Evolutionary conservation across 2,113 vertebrate genomes (phyloP), one percentile per base, ranked within the genome.

Genomic region (Diadophis punctatus): DNA sequence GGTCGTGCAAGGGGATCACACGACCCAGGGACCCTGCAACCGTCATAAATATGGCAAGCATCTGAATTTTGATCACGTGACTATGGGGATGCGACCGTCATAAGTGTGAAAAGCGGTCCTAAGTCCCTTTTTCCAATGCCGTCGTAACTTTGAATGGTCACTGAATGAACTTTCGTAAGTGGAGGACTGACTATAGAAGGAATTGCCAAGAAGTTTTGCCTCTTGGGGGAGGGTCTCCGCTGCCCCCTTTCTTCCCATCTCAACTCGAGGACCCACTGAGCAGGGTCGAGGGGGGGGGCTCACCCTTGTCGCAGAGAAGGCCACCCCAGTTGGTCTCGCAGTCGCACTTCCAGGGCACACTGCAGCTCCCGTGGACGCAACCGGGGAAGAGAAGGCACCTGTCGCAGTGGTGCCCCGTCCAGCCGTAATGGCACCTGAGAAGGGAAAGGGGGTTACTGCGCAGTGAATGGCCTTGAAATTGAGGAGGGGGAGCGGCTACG

Each of bases 271-370:
- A 20, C 23, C 58, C 56, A 0, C 43, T 16, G 46, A 34, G 30
- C 18, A 22, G 10, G 10, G 8, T 3, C 2, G 1, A 58, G 30
- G 56, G 34, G 80, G 22, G 34, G 85, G 22, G 11, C 92, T 86
- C 96, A 98, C 98, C 98, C 97, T 98, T 98, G 95, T 98, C 97
- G 90, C 98, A 98, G 89, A 98, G 97, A 91, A 98, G 97, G 88
- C 98, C 98, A 14, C 98, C 98, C 98, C 98, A 98, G 96, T 98
- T 98, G 96, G 98, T 97, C 51, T 98, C 98, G 34, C 98, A 98
- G 89, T 97, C 97, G 87, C 98, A 98, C 96, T 98, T 97, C 98
- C 98, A 98, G 27, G 98, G 98, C 88, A 98, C 97, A 0, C 93
- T 93, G 96, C 98, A 98, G 95, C 97, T 97, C 43, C 98, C 98